phyloP scores from a whole-genome alignment of 2,113 vertebrate species.

The Rhadina sibilatrix region DNA sequence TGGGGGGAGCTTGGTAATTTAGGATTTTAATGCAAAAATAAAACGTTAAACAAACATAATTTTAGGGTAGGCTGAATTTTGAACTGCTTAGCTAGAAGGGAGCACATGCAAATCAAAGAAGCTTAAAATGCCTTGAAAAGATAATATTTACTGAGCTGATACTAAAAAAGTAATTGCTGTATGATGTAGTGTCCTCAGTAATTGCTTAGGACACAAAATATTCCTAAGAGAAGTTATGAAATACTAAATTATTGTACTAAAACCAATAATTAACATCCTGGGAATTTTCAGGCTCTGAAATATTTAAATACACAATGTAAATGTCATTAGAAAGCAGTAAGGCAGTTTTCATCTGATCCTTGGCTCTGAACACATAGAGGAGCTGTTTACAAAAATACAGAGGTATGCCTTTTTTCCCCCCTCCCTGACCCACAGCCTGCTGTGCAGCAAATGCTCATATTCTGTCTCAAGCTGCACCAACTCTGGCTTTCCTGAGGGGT shows the following conservation, averaged over 20 bases:
- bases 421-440: neutral
- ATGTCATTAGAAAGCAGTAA: neutral
- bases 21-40: neutral
- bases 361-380: neutral
- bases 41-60: constrained; percentile 17
- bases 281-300: neutral
- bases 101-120: neutral
- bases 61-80: constrained; percentile 8
- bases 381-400: neutral
- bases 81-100: neutral
- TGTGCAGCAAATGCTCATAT: neutral
- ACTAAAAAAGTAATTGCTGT: constrained; percentile 1
- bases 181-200: constrained; percentile 10
- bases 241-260: constrained; percentile 23
- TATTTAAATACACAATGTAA: neutral
- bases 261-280: neutral
- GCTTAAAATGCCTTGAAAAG: neutral
- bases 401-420: neutral
- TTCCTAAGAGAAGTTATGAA: neutral
- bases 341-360: neutral
- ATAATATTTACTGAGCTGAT: constrained; percentile 17
- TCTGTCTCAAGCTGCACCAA: neutral
- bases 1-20: neutral
- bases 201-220: constrained; percentile 22
- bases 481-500: constrained; percentile 1